Base-by-base conservation (phyloP, 2,113 vertebrate genomes). In the Entelurus aequoreus region DNA sequence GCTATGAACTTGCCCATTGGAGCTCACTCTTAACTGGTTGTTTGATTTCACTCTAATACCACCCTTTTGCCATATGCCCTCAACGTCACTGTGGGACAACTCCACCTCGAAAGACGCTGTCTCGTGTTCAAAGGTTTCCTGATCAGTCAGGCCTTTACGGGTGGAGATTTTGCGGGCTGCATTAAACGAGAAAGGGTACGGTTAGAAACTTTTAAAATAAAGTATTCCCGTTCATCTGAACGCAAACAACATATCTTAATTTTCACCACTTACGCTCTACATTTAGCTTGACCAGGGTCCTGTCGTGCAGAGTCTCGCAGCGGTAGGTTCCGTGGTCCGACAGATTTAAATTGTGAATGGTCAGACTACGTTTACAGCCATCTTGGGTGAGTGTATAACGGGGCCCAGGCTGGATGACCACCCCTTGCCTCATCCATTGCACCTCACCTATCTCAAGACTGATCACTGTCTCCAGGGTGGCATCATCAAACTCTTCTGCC, bases 241-340 rank as follows among this genome's bases (percentile, higher is more conserved):
- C 6, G 4, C 19, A 15, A 6, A 13, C 49, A 21, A 52, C 14
- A n/a, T 40, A 49, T 62, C 8, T 35, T 10, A 58, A 6, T 11
- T 28, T 3, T 1, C 5, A n/a, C 3, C 6, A 92, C 95, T 93
- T 89, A 97, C 95, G 90, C 68, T 94, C 92, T 57, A 98, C 93
- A 0, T 90, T 93, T 69, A 98, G 93, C 72, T 92, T 94, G 87
- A 93, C 93, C 81, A 96, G 93, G 0, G 94, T 93, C 56, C 94
- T 88, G 79, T 97, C 95, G 0, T 98, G 95, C 60, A 93, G 92
- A 13, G 90, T 98, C 84, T 98, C 94, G 0, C 95, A 98, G 80
- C 94, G 92, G 65, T 97, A 98, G 19, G 91, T 94, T 62, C 95
- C 95, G 0, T 90, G 90, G 83, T 98, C 95, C 0, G 92, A 81